A percentile compares a stretch with the other conserved stretches of the same genome.
Evolutionary conservation across 2,888 invertebrate genomes (phyloP).

Genomic region (Ferrisia virgata): DNA sequence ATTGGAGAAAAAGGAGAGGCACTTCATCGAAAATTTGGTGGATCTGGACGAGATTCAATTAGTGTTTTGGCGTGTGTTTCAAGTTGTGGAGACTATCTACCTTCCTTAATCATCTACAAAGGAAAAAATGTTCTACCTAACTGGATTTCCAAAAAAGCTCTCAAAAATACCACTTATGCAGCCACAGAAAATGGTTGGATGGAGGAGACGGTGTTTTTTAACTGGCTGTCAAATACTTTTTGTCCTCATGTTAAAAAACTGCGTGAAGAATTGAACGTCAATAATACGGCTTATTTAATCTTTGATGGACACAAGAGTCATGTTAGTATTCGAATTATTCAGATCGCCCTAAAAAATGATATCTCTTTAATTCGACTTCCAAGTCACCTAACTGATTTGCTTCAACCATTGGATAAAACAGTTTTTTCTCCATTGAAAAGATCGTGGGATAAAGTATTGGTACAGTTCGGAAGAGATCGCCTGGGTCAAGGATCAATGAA

Average conservation of each 20-base stretch:
- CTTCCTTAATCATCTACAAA: slow-evolving; percentile 51
- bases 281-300: slow-evolving; percentile 21
- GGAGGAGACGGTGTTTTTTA: slow-evolving; percentile 48
- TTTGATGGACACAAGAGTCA: slow-evolving; percentile 38
- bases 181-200: slow-evolving; percentile 50
- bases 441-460: no score
- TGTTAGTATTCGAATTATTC: neutral
- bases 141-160: slow-evolving; percentile 47
- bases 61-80: slow-evolving; percentile 50
- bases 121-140: slow-evolving; percentile 50
- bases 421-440: slow-evolving; percentile 32
- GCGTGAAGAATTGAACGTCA: neutral
- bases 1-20: slow-evolving; percentile 50
- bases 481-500: no score
- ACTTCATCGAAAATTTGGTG: slow-evolving; percentile 49
- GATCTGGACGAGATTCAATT: slow-evolving; percentile 50
- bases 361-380: slow-evolving; percentile 8
- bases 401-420: slow-evolving; percentile 22
- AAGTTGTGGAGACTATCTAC: slow-evolving; percentile 49
- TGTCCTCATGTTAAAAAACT: slow-evolving; percentile 43
- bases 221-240: slow-evolving; percentile 45
- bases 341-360: neutral
- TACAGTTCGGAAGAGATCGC: no score
- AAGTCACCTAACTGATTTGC: neutral
- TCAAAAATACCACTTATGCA: slow-evolving; percentile 44